Percentiles rank a stretch among this genome's conserved stretches.
Evolutionary conservation across 2,113 vertebrate genomes (phyloP).

Genomic region (Nerophis lumbriciformis): DNA sequence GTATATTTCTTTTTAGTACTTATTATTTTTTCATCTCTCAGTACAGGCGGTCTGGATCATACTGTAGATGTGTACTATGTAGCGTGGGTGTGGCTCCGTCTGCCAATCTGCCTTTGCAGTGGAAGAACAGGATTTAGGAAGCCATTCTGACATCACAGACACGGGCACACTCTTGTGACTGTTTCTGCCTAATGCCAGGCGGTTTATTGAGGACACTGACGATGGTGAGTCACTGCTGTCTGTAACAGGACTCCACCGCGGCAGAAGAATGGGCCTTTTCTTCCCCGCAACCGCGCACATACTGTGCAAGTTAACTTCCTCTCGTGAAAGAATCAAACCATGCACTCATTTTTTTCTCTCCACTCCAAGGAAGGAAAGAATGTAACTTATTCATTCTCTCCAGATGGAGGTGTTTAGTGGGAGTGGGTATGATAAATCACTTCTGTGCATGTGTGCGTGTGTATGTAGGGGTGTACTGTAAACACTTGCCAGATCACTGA

Average conservation of each 20-base stretch:
- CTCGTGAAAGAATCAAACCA: constrained; percentile 29
- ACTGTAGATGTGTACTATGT: not conserved
- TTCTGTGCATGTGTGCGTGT: constrained; percentile 13
- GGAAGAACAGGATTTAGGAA: not conserved
- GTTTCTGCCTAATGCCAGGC: constrained; percentile 16
- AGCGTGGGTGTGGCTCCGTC: not conserved
- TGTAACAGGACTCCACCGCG: constrained; percentile 30
- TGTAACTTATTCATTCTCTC: constrained; percentile 58
- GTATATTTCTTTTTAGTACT: not conserved
- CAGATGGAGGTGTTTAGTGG: constrained; percentile 51
- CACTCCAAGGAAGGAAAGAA: constrained; percentile 51
- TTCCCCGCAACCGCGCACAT: constrained; percentile 15
- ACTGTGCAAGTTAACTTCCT: constrained; percentile 32
- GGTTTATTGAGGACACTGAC: constrained; percentile 32
- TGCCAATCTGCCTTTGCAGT: not conserved
- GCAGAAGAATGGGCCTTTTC: constrained; percentile 35
- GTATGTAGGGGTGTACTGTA: constrained; percentile 4
- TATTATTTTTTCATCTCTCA: not conserved
- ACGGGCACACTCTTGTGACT: constrained; percentile 39
- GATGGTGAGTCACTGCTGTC: constrained; percentile 39
- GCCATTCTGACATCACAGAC: constrained; percentile 7
- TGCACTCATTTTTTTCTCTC: constrained; percentile 25
- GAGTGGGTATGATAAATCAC: constrained; percentile 45
- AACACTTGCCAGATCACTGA: not conserved
- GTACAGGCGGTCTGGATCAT: not conserved